Evolutionary conservation across 2,888 invertebrate species (phyloP).

Genomic region (Lamellibrachia satsuma): DNA sequence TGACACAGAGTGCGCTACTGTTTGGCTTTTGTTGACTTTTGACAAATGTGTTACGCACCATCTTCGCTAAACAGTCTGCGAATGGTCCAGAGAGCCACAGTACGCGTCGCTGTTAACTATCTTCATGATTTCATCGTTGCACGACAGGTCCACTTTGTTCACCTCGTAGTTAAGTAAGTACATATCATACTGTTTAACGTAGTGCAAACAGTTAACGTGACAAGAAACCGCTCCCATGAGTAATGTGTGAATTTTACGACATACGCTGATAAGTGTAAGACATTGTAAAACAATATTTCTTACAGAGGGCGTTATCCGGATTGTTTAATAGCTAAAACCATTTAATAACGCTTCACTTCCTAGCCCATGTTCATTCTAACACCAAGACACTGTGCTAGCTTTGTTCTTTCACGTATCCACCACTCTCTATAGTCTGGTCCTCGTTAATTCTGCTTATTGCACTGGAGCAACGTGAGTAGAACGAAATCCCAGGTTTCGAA

Average conservation of each 20-base stretch:
- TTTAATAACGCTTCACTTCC: not conserved
- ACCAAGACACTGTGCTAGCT: not conserved
- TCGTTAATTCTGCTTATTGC: not conserved
- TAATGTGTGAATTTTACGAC: not conserved
- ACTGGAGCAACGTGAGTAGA: not conserved
- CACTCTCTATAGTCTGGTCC: not conserved
- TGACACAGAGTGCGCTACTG: not conserved
- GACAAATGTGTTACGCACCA: not conserved
- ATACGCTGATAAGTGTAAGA: not conserved
- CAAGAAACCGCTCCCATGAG: not conserved
- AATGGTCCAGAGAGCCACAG: not conserved
- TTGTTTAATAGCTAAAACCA: not conserved
- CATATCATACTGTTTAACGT: not conserved
- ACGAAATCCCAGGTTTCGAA: not conserved
- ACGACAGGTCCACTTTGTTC: not conserved
- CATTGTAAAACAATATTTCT: not conserved
- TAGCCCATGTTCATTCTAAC: not conserved
- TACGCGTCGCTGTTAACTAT: not conserved
- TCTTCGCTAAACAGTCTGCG: not conserved
- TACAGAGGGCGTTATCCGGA: not conserved
- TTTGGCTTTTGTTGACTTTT: not conserved
- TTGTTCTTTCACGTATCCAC: not conserved
- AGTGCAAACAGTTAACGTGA: not conserved
- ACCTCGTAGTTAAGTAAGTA: not conserved
- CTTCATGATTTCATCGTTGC: not conserved